Conservation (phyloP, 2,113 vertebrate genomes). For the Xiphophorus maculatus region DNA sequence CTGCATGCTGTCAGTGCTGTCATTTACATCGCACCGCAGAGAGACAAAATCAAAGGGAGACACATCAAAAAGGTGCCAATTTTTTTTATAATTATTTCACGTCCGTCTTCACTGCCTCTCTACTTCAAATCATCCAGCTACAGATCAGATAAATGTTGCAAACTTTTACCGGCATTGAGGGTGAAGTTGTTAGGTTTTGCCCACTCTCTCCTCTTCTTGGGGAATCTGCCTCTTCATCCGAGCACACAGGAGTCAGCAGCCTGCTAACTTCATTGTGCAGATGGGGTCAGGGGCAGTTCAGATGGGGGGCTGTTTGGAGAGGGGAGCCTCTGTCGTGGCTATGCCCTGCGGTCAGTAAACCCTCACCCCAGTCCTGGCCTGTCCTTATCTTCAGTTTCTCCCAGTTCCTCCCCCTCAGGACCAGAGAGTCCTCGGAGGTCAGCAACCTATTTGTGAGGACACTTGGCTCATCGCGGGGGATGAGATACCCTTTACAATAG, state of each 20-base stretch:
- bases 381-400: slow-evolving; percentile 28
- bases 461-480: slow-evolving; percentile 75
- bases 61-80: slow-evolving; percentile 68
- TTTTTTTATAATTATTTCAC: slow-evolving; percentile 30
- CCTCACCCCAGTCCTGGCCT: slow-evolving; percentile 47
- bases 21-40: slow-evolving; percentile 57
- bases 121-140: slow-evolving; percentile 18
- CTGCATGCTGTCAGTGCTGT: slow-evolving; percentile 58
- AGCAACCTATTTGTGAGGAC: slow-evolving; percentile 71
- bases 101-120: slow-evolving; percentile 36
- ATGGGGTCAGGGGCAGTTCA: slow-evolving; percentile 78
- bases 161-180: slow-evolving; percentile 54
- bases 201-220: slow-evolving; percentile 11
- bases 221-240: slow-evolving; percentile 62
- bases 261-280: slow-evolving; percentile 59
- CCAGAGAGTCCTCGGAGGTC: slow-evolving; percentile 67
- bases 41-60: slow-evolving; percentile 61
- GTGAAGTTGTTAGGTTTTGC: slow-evolving; percentile 12
- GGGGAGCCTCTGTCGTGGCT: slow-evolving; percentile 49
- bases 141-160: slow-evolving; percentile 52
- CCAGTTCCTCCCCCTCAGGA: slow-evolving; percentile 37
- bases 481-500: slow-evolving; percentile 78
- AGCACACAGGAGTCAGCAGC: slow-evolving; percentile 61
- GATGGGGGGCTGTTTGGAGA: slow-evolving; percentile 47
- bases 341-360: slow-evolving; percentile 48